These are phyloP conservation scores for Rhombomys opimus DNA, from an alignment of 2,113 vertebrate genomes.

Conservation along the genomic window DNA sequence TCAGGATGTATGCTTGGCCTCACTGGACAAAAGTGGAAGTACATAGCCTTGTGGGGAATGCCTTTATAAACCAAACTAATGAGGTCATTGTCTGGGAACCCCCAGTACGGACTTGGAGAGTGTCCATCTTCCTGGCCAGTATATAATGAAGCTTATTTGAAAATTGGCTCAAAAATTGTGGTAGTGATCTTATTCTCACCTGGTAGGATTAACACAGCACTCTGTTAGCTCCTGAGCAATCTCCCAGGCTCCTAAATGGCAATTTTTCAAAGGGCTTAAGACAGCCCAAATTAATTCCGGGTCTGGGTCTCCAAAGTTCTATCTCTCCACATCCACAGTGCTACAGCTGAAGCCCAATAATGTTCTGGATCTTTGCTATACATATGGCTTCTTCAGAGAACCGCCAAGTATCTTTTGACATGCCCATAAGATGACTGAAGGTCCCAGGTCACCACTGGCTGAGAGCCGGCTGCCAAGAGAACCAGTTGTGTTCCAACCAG, in stretches of 20 bases:
- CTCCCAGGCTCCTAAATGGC: background rate
- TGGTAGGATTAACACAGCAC: background rate
- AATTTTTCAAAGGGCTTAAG: background rate
- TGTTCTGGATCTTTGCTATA: background rate
- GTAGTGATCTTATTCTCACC: background rate
- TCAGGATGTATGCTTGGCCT: background rate
- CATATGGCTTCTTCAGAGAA: background rate
- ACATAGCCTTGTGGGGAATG: background rate
- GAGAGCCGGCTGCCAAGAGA: background rate
- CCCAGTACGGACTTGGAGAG: background rate
- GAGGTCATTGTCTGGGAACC: background rate
- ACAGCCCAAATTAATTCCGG: background rate
- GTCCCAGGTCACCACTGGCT: background rate
- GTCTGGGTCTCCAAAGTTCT: background rate
- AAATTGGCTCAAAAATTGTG: background rate
- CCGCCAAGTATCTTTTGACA: background rate
- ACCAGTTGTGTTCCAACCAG: background rate
- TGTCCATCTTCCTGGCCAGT: background rate
- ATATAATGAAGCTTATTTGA: background rate
- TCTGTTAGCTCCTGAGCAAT: background rate
- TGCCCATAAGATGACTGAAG: background rate
- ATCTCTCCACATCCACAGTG: background rate
- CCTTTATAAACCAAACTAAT: background rate
- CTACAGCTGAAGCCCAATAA: background rate
- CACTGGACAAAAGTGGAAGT: background rate